Evolutionary conservation across 2,888 invertebrate genomes (phyloP).

Genomic region (Rhodophaea formosa): DNA sequence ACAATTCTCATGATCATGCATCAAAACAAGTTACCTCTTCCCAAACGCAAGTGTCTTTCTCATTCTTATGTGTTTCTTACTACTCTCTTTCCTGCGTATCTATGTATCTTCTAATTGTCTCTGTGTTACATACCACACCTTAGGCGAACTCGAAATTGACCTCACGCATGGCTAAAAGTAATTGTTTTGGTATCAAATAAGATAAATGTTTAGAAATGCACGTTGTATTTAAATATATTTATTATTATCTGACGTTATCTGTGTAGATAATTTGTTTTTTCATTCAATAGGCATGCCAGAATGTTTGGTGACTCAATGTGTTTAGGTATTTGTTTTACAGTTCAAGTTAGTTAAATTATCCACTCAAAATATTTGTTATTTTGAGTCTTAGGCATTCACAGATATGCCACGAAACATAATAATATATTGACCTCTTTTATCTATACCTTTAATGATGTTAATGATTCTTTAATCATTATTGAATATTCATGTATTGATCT

Average conservation of each 20-base stretch:
- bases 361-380: neutral
- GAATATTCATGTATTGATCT: constrained; percentile 27
- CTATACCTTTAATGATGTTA: neutral
- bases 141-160: constrained; percentile 51
- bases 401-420: neutral
- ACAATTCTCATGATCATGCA: constrained; percentile 62
- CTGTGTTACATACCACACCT: constrained; percentile 56
- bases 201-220: constrained; percentile 76
- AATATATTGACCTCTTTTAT: neutral
- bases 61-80: constrained; percentile 53
- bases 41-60: constrained; percentile 50
- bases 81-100: constrained; percentile 53
- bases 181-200: constrained; percentile 61
- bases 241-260: constrained; percentile 58
- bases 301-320: constrained; percentile 39
- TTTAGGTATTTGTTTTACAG: constrained; percentile 36
- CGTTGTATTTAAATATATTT: constrained; percentile 67
- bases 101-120: constrained; percentile 56
- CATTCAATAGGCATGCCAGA: constrained; percentile 66
- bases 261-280: constrained; percentile 65
- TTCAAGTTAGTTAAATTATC: constrained; percentile 18
- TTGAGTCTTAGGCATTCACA: constrained; percentile 1
- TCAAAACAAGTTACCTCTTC: constrained; percentile 54
- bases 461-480: neutral
- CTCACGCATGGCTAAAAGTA: constrained; percentile 74